These are phyloP conservation scores for Matsumurasca onukii DNA, from an alignment of 1,140 invertebrate species.

Conservation along the genomic window DNA sequence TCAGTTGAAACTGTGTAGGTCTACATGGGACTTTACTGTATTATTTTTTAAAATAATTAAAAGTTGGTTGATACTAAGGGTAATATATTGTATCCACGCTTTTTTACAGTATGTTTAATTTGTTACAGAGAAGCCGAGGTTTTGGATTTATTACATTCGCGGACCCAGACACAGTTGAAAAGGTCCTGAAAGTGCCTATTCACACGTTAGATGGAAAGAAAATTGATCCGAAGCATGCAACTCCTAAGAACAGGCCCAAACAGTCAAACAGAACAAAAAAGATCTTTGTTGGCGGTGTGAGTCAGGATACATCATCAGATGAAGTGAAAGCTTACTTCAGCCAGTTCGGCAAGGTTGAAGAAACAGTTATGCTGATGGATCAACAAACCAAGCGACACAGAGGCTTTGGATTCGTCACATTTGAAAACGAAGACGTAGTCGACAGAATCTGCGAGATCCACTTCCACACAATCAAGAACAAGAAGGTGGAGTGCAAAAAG, in stretches of 20 bases:
- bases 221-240: conserved; percentile 91
- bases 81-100: too few species aligned
- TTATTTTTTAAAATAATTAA: too few species aligned
- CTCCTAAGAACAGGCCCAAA: conserved; percentile 85
- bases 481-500: conserved; percentile 92
- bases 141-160: conserved; percentile 94
- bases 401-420: conserved; percentile 90
- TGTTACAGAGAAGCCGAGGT: conserved; percentile 83
- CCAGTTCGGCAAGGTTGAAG: conserved; percentile 89
- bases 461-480: conserved; percentile 91
- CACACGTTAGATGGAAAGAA: conserved; percentile 94
- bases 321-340: conserved; percentile 90
- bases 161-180: conserved; percentile 84
- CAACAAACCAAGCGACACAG: conserved; percentile 90
- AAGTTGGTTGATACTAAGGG: too few species aligned
- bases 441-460: conserved; percentile 91
- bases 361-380: conserved; percentile 93
- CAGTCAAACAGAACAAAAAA: conserved; percentile 86
- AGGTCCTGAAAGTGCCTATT: conserved; percentile 84
- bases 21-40: too few species aligned
- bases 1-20: too few species aligned
- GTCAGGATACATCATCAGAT: conserved; percentile 87
- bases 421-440: conserved; percentile 88
- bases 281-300: conserved; percentile 89
- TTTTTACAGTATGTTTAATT: too few species aligned